A percentile compares a stretch with the other conserved stretches of the same genome.
These are phyloP conservation scores for Autographa gamma DNA, from an alignment of 2,888 invertebrate species.

Conservation along the genomic window DNA sequence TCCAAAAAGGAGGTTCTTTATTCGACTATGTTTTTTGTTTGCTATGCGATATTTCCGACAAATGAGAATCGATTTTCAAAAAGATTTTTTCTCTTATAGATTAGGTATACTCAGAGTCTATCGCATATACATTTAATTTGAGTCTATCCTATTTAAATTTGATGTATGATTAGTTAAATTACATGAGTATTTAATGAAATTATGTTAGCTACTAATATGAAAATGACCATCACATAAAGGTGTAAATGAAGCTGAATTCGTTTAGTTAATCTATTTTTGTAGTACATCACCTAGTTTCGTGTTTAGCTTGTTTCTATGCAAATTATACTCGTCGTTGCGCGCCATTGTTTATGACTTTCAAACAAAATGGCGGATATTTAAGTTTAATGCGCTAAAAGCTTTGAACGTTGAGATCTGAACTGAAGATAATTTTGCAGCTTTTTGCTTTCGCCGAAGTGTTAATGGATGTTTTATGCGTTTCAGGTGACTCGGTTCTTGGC, in stretches of 20 bases:
- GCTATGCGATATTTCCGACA: too few relatives aligned
- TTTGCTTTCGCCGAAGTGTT: background rate
- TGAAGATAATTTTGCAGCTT: background rate
- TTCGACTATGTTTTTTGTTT: too few relatives aligned
- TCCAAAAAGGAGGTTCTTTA: too few relatives aligned
- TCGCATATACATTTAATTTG: too few relatives aligned
- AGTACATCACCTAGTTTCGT: slow-evolving; percentile 29
- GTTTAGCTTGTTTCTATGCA: slow-evolving; percentile 54
- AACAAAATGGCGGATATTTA: slow-evolving; percentile 45
- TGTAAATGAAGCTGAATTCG: slow-evolving; percentile 32
- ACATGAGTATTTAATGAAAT: background rate
- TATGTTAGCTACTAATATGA: background rate
- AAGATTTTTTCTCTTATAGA: too few relatives aligned
- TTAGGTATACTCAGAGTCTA: too few relatives aligned
- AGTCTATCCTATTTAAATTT: too few relatives aligned
- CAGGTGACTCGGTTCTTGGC: slow-evolving; percentile 20
- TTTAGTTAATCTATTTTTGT: slow-evolving; percentile 29
- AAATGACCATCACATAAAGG: slow-evolving; percentile 7
- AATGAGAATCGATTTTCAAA: too few relatives aligned
- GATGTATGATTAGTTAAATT: background rate
- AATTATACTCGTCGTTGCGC: slow-evolving; percentile 48
- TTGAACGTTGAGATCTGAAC: slow-evolving; percentile 22
- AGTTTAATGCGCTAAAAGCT: slow-evolving; percentile 37
- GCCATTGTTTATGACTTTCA: slow-evolving; percentile 47
- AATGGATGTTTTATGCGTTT: background rate